Evolutionary conservation across 2,113 vertebrate species (phyloP).

Genomic region (Lontra canadensis): DNA sequence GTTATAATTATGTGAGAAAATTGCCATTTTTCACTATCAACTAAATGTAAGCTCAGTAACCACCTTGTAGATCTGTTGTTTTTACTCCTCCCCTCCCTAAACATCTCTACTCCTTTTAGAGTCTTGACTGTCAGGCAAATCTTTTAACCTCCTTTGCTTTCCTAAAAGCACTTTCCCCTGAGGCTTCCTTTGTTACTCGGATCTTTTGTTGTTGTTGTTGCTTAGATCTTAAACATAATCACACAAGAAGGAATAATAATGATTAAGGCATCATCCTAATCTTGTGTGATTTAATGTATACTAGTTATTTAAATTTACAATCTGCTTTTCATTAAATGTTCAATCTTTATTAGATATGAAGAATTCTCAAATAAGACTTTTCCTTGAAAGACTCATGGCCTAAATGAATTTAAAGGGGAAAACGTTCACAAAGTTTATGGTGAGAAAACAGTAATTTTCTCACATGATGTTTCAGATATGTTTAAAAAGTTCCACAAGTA

Average conservation of each 20-base stretch:
- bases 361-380: constrained; percentile 21
- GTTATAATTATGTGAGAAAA: background rate
- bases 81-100: background rate
- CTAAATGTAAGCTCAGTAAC: background rate
- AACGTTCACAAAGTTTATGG: background rate
- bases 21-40: background rate
- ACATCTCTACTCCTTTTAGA: background rate
- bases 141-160: background rate
- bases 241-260: background rate
- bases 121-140: background rate
- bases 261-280: background rate
- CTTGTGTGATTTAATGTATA: background rate
- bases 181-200: background rate
- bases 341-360: background rate
- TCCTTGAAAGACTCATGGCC: background rate
- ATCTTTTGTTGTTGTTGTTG: background rate
- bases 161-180: background rate
- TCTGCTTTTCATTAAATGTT: constrained; percentile 18
- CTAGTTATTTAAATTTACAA: background rate
- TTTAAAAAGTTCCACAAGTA: background rate
- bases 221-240: background rate
- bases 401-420: constrained; percentile 7
- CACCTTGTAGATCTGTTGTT: background rate
- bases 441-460: background rate
- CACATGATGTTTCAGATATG: background rate